Evolutionary conservation across 2,113 vertebrate species (phyloP).

Genomic region (Cyphomyrus plagiostoma): DNA sequence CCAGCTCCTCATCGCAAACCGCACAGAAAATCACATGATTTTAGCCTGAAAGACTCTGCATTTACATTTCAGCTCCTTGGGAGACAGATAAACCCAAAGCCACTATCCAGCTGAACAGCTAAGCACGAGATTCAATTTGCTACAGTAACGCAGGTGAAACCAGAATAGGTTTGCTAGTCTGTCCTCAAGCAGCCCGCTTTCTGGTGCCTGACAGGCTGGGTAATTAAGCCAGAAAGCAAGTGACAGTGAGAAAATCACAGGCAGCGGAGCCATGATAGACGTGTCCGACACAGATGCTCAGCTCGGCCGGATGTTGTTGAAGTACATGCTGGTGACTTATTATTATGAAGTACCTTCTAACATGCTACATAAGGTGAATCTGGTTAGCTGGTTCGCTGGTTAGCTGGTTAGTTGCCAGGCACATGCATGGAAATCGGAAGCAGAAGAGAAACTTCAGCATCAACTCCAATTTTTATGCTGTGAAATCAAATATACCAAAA

Average conservation of each 20-base stretch:
- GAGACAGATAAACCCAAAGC: not conserved
- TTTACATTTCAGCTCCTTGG: not conserved
- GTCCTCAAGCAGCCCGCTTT: not conserved
- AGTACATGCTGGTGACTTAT: slow-evolving; percentile 87
- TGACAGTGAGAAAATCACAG: not conserved
- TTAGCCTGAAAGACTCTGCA: not conserved
- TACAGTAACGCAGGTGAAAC: not conserved
- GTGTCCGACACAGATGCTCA: slow-evolving; percentile 93
- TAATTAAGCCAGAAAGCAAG: not conserved
- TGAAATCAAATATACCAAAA: slow-evolving; percentile 1
- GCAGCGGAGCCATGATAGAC: slow-evolving; percentile 79
- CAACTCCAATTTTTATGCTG: not conserved
- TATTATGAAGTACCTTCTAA: not conserved
- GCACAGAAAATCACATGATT: not conserved
- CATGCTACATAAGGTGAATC: not conserved
- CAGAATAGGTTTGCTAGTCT: not conserved
- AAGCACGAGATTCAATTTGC: not conserved
- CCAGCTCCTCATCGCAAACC: not conserved
- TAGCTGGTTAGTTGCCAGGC: not conserved
- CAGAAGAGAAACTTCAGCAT: not conserved
- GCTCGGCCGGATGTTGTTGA: slow-evolving; percentile 96
- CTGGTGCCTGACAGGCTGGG: not conserved
- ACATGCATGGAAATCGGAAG: not conserved
- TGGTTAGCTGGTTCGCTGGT: not conserved
- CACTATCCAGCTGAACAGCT: not conserved